Evolutionary conservation across 2,797 vertebrate species (phyloP).

Genomic region (Acridotheres tristis): DNA sequence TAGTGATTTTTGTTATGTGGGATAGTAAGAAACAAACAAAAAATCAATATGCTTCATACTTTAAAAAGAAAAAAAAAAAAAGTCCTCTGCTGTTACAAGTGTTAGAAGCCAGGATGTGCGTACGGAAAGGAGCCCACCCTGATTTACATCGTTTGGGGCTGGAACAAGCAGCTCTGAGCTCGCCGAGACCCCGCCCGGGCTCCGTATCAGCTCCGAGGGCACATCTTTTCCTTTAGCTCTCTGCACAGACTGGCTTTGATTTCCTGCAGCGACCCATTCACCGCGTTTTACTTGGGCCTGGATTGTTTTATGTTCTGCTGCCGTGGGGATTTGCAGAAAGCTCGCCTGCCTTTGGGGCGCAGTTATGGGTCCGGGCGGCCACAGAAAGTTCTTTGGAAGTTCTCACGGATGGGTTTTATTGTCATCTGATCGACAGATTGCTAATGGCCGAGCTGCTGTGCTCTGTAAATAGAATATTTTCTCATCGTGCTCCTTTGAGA

Average conservation of each 20-base stretch:
- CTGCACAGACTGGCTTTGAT: constrained; percentile 6
- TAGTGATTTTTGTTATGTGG: neutral
- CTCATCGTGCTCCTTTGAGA: neutral
- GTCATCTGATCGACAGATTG: neutral
- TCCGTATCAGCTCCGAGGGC: neutral
- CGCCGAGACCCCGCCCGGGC: neutral
- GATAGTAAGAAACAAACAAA: neutral
- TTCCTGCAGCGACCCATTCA: neutral
- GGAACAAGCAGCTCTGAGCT: neutral
- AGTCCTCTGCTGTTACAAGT: neutral
- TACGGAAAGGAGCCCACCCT: neutral
- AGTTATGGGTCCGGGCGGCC: fast-evolving
- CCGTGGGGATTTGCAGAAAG: neutral
- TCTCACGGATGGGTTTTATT: neutral
- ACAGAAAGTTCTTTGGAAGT: neutral
- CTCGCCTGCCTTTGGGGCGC: neutral
- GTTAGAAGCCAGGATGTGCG: neutral
- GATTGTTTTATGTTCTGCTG: neutral
- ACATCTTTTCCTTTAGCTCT: neutral
- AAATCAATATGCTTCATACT: neutral
- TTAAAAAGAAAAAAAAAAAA: neutral
- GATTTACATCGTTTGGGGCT: neutral
- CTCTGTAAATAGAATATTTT: neutral
- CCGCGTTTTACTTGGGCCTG: neutral
- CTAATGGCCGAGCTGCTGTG: neutral